Evolutionary conservation across 2,888 invertebrate species (phyloP).

Genomic region (Ectropis crepuscularia): DNA sequence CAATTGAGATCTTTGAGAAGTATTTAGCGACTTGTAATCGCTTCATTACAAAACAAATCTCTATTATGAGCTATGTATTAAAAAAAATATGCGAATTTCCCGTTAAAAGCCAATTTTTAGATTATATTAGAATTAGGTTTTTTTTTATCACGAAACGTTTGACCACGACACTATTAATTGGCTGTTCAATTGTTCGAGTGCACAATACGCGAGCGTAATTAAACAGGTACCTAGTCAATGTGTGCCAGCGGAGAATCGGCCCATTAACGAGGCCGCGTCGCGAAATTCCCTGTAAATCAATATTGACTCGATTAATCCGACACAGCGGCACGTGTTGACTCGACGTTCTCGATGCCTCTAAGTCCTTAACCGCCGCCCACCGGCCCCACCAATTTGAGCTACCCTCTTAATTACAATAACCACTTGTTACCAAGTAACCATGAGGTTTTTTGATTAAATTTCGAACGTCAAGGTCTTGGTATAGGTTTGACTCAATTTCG

Average conservation of each 20-base stretch:
- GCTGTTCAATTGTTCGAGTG: too few relatives aligned
- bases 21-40: too few relatives aligned
- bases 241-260: conserved; percentile 33
- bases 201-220: neutral
- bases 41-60: too few relatives aligned
- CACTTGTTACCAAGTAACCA: conserved; percentile 22
- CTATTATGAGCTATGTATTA: too few relatives aligned
- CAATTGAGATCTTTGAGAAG: too few relatives aligned
- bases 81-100: too few relatives aligned
- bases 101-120: too few relatives aligned
- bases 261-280: conserved; percentile 35
- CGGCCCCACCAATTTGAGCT: conserved; percentile 22
- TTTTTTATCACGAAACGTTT: too few relatives aligned
- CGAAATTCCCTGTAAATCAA: conserved; percentile 50
- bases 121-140: too few relatives aligned
- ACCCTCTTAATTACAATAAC: conserved; percentile 29
- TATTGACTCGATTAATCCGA: conserved; percentile 58
- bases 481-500: too few relatives aligned
- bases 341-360: conserved; percentile 24
- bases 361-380: conserved; percentile 6
- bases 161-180: too few relatives aligned
- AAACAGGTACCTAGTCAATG: conserved; percentile 18
- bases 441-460: conserved; percentile 14
- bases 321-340: conserved; percentile 46
- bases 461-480: conserved; percentile 5